These are phyloP conservation scores for Xylophagus ater DNA, from an alignment of 2,888 invertebrate genomes.

Conservation along the genomic window DNA sequence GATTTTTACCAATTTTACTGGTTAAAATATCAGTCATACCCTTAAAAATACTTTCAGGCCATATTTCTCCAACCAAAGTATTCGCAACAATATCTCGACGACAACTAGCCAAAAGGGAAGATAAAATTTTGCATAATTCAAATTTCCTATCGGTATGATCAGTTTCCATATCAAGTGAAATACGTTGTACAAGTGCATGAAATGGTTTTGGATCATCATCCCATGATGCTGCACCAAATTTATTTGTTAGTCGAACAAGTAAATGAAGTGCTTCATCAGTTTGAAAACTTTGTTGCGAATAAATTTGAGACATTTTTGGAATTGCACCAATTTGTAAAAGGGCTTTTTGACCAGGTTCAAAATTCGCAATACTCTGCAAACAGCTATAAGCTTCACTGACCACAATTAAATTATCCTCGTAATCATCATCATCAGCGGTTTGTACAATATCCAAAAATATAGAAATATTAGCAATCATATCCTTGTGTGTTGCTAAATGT, in stretches of 20 bases:
- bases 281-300: constrained; percentile 78
- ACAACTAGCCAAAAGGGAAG: constrained; percentile 62
- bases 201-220: constrained; percentile 66
- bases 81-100: constrained; percentile 53
- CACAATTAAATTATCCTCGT: constrained; percentile 76
- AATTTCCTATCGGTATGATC: constrained; percentile 84
- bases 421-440: constrained; percentile 70
- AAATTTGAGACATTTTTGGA: constrained; percentile 73
- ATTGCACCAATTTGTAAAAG: constrained; percentile 68
- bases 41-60: constrained; percentile 72
- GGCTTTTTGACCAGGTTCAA: constrained; percentile 67
- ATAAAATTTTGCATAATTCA: constrained; percentile 69
- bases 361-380: constrained; percentile 66
- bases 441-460: constrained; percentile 75
- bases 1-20: constrained; percentile 76
- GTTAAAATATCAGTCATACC: constrained; percentile 73
- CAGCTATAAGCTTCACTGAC: constrained; percentile 80
- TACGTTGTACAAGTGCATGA: constrained; percentile 69
- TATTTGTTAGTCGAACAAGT: constrained; percentile 59
- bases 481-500: constrained; percentile 67
- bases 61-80: constrained; percentile 58
- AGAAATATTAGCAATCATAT: constrained; percentile 73
- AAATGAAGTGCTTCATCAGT: constrained; percentile 80
- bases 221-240: constrained; percentile 66
- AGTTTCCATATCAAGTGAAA: constrained; percentile 76